A percentile compares a stretch with the other conserved stretches of the same genome.
These are phyloP conservation scores for Ochlodes sylvanus DNA, from an alignment of 2,888 invertebrate genomes.

Conservation along the genomic window DNA sequence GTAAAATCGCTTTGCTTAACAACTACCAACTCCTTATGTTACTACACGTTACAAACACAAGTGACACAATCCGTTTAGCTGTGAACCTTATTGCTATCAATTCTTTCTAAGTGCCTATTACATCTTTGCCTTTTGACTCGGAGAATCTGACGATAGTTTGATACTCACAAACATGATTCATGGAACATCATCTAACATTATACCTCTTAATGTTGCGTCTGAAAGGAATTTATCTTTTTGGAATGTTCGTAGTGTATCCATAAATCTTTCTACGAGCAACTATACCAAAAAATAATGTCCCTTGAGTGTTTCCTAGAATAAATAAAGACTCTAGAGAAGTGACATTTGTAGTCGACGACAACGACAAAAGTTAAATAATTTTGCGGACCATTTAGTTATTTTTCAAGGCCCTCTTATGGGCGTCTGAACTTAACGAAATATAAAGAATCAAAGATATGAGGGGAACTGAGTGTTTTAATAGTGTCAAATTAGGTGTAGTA, in stretches of 20 bases:
- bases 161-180: slow-evolving; percentile 7
- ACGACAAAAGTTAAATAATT: not conserved
- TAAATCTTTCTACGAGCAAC: slow-evolving; percentile 36
- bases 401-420: no score
- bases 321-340: slow-evolving; percentile 20
- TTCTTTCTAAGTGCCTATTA: not conserved
- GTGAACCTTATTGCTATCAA: not conserved
- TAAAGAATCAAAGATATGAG: no score
- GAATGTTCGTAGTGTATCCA: slow-evolving; percentile 29
- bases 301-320: slow-evolving; percentile 37
- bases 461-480: no score
- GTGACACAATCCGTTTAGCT: not conserved
- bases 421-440: no score
- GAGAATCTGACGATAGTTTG: not conserved
- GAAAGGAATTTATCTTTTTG: slow-evolving; percentile 32
- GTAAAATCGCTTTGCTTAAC: no score
- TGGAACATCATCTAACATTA: slow-evolving; percentile 22
- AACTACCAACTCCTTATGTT: no score
- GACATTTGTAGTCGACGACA: slow-evolving; percentile 1
- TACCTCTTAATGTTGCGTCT: slow-evolving; percentile 23
- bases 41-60: no score
- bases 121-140: not conserved
- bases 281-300: slow-evolving; percentile 37
- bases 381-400: no score
- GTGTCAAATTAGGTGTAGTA: no score